Evolutionary conservation across 2,113 vertebrate genomes (phyloP), one percentile per base, ranked within the genome.

Genomic region (Cyphomyrus discorhynchus): DNA sequence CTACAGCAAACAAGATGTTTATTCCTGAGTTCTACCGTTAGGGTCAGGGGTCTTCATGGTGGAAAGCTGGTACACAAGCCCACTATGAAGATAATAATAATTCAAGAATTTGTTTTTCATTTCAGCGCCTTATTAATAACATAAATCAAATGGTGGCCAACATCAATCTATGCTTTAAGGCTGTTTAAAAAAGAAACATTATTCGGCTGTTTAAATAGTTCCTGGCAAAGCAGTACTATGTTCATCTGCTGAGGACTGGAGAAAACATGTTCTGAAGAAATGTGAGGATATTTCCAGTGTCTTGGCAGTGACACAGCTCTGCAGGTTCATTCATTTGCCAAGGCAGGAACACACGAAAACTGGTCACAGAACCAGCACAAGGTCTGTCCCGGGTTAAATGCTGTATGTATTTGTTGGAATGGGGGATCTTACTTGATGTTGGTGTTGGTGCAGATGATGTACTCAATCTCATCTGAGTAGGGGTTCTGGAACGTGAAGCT

Each of bases 401-500:
- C 31, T 39, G 31, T 35, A 35, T 53, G 27, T 27, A n/a, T 52
- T 27, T 53, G 85, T 52, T 52, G 31, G 0, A 0, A 66, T n/a
- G 88, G 3, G 45, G 0, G 17, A 62, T 97, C 98, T 0, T 97
- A 99, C 98, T 99, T 99, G 88, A 99, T 98, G 0, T 99, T 99
- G 50, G 98, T 99, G 95, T 99, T 99, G 95, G 98, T 99, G 94
- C 98, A 99, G 95, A 99, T 99, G 96, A 99, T 97, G 94, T 99
- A 99, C 88, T 99, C 98, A 0, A 99, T 99, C 95, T 99, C 98
- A 10, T 99, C 98, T 0, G 98, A 99, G 70, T 99, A 99, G 0
- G 98, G 98, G 91, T 99, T 99, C 96, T 99, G 98, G 95, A 99
- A 99, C 0, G 98, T 99, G 96, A 99, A 99, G 93, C 98, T 99